Evolutionary conservation across 2,888 invertebrate genomes (phyloP), one percentile per base, ranked within the genome.

Genomic region (Erebia palarica): DNA sequence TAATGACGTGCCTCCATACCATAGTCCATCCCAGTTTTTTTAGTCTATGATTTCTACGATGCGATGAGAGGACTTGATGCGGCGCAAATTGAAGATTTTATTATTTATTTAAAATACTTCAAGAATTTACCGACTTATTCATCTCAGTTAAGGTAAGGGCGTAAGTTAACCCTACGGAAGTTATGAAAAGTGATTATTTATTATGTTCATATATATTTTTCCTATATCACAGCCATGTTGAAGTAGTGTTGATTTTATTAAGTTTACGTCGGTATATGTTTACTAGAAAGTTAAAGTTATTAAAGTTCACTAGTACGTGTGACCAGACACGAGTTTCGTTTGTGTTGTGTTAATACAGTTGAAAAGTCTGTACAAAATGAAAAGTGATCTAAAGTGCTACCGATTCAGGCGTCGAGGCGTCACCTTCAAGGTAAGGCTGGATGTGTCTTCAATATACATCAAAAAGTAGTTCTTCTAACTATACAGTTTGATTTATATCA

Each of bases 171-270:
- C 89, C 88, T 86, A 86, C 88, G 87, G 86, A 88, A 87, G 84
- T 91, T 89, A 85, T 86, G 87, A 83, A 90, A 91, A 93, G 92
- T 93, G 92, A 91, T 90, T 92, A 91, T 90, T 89, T 92, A 91
- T 90, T 92, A 91, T 92, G 89, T 91, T 90, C 86, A 89, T 88
- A 76, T 80, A 78, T 79, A 86, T 91, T 92, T 89, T 90, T 92
- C 87, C 91, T 87, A 86, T 88, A 92, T 90, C 90, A 92, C 93
- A 93, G 92, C 92, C 92, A 93, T 93, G 92, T 93, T 92, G 89
- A 90, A 92, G 91, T 93, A 93, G 92, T 93, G 93, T 92, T 92
- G 88, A 88, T 90, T 92, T 90, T 88, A 86, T 81, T 92, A 87
- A 91, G 92, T 92, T 92, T 84, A 87, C 89, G 88, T 88, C 90